These are phyloP conservation scores for Apodemus agrarius DNA, from an alignment of 2,797 vertebrate genomes.

Conservation along the genomic window DNA sequence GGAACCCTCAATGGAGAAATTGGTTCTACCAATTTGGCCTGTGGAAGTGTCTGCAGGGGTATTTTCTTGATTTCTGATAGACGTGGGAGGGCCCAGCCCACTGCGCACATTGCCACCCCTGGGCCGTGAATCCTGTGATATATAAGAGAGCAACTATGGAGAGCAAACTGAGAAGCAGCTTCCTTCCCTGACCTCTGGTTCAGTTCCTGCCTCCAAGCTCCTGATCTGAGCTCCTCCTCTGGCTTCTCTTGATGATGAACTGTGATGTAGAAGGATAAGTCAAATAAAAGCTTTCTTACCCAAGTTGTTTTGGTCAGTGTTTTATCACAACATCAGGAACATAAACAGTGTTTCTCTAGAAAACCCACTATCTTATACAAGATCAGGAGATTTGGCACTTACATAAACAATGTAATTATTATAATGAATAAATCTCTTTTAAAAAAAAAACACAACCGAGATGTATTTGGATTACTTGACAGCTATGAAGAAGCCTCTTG, in stretches of 20 bases:
- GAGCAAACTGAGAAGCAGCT: too few relatives aligned
- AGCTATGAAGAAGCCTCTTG: not conserved
- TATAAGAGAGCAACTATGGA: not conserved
- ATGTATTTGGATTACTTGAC: constrained; percentile 29
- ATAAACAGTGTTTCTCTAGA: constrained; percentile 24
- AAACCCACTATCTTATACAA: constrained; percentile 22
- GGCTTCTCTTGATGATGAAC: not conserved
- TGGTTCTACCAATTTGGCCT: not conserved
- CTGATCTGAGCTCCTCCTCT: not conserved
- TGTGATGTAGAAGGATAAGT: not conserved
- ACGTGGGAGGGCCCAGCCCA: not conserved
- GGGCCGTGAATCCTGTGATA: not conserved
- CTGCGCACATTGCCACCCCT: not conserved
- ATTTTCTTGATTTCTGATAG: not conserved
- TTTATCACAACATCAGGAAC: not conserved
- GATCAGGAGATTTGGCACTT: not conserved
- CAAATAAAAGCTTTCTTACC: not conserved
- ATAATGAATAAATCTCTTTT: constrained; percentile 10
- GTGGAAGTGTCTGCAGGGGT: not conserved
- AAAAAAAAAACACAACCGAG: not conserved
- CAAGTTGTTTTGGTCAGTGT: not conserved
- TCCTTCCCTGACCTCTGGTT: not conserved
- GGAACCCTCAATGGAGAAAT: not conserved
- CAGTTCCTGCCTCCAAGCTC: not conserved
- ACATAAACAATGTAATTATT: constrained; percentile 26